Evolutionary conservation across 2,113 vertebrate genomes (phyloP), one percentile per base, ranked within the genome.

Genomic region (Oryzias woworae): DNA sequence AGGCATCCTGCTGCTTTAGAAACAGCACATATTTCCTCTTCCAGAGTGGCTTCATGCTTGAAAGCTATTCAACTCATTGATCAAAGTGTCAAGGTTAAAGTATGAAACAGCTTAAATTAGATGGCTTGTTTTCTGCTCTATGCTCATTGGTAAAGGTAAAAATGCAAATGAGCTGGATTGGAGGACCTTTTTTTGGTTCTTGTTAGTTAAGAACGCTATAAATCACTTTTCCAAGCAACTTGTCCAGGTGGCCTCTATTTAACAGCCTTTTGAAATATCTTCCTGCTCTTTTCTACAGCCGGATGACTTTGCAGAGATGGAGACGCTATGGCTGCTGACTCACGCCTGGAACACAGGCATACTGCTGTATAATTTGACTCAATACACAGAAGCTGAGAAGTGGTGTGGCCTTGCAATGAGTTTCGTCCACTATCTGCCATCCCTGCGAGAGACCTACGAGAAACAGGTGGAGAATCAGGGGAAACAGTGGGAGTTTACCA

Each of bases 291-390:
- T 60, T 54, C 49, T 16, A 55, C 26, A 93, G 92, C 73, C 83
- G 1, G 83, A 87, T 18, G 77, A 84, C 68, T 95, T 95, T 66
- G 94, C 96, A 60, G 94, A 98, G 85, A 69, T 83, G 64, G 95
- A 98, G 86, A 88, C 91, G 65, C 81, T 96, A 78, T 98, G 95
- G 95, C 62, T 98, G 81, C 92, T 99, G 92, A 94, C 92, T 55
- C 92, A 91, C 63, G 92, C 95, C 17, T 99, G 96, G 96, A 98
- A 98, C 71, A 93, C 88, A 12, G 96, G 95, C 51, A 90, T 97
- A 69, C 67, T 91, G 81, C 89, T 95, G 61, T 96, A 93, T 67
- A 91, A 87, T 15, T 54, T 78, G 63, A 82, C 82, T 5, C 94
- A 92, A 81, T 96, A 92, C 52, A 59, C 77, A 0, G 91, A 92